Conservation (phyloP, 2,888 invertebrate species). For the Idaea dimidiata region DNA sequence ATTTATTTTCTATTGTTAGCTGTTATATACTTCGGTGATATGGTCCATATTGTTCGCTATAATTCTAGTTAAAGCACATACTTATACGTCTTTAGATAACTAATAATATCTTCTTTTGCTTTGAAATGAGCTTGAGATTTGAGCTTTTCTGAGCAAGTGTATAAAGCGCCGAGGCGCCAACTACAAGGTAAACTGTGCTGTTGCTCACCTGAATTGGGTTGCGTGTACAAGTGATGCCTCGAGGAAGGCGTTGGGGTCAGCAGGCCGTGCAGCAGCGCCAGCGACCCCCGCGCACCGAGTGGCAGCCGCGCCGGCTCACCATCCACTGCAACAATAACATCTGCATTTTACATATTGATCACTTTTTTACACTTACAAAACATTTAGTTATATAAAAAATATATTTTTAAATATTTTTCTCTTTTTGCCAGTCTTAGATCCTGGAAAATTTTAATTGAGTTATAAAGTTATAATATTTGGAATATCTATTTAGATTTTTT, state of each 20-base stretch:
- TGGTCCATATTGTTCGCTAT: background rate
- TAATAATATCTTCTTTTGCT: background rate
- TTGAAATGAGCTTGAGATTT: no score
- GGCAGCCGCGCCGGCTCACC: constrained; percentile 83
- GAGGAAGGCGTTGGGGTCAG: constrained; percentile 81
- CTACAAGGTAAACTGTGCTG: background rate
- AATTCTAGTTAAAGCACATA: background rate
- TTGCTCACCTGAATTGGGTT: constrained; percentile 83
- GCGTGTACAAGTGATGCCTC: constrained; percentile 80
- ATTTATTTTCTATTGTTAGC: constrained; percentile 1
- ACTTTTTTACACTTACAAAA: constrained; percentile 10
- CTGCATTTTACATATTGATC: constrained; percentile 4
- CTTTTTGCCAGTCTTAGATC: no score
- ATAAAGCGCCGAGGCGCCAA: background rate
- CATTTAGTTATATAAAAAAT: no score
- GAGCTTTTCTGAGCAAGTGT: no score
- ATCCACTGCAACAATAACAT: constrained; percentile 65
- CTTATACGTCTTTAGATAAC: background rate
- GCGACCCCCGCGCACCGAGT: constrained; percentile 69
- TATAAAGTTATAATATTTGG: no score
- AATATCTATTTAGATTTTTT: no score
- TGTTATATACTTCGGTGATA: background rate
- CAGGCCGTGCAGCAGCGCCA: constrained; percentile 83
- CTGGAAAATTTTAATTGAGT: no score
- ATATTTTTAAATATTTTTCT: no score